phyloP scores from a whole-genome alignment of 2,888 invertebrate genomes.

The Tipula unca region DNA sequence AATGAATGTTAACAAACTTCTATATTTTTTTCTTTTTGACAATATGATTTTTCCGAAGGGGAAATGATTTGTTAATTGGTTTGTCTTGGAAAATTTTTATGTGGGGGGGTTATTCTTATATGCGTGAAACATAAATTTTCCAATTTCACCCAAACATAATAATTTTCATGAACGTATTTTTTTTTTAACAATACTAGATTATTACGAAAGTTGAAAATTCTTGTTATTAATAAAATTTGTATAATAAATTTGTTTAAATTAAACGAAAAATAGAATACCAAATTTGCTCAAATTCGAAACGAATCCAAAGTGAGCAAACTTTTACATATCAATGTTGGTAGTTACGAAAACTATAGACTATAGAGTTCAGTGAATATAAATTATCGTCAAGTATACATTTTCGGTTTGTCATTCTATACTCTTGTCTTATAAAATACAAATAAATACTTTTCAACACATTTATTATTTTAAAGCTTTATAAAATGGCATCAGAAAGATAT shows the following conservation, averaged over 20 bases:
- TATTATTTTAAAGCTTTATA: constrained; percentile 16
- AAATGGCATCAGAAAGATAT: constrained; percentile 89
- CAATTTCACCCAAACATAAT: too few relatives aligned
- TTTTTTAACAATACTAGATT: too few relatives aligned
- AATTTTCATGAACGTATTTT: too few relatives aligned
- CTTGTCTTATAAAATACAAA: neutral
- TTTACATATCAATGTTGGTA: neutral
- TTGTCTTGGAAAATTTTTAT: neutral
- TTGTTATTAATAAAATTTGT: too few relatives aligned
- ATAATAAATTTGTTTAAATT: too few relatives aligned
- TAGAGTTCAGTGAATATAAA: neutral
- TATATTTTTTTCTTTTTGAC: neutral
- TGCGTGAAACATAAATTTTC: too few relatives aligned
- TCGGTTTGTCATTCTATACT: constrained; percentile 2
- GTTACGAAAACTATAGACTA: neutral
- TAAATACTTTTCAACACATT: neutral
- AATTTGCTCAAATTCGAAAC: neutral
- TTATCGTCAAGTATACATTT: neutral
- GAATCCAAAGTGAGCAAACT: neutral
- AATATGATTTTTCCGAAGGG: neutral
- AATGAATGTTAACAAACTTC: too few relatives aligned
- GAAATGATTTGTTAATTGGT: neutral
- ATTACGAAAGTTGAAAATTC: too few relatives aligned
- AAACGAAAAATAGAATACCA: neutral
- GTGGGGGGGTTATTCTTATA: too few relatives aligned